A percentile compares a stretch with the other conserved stretches of the same genome.
Evolutionary conservation across 2,797 vertebrate species (phyloP).

Genomic region (Threskiornis aethiopicus): DNA sequence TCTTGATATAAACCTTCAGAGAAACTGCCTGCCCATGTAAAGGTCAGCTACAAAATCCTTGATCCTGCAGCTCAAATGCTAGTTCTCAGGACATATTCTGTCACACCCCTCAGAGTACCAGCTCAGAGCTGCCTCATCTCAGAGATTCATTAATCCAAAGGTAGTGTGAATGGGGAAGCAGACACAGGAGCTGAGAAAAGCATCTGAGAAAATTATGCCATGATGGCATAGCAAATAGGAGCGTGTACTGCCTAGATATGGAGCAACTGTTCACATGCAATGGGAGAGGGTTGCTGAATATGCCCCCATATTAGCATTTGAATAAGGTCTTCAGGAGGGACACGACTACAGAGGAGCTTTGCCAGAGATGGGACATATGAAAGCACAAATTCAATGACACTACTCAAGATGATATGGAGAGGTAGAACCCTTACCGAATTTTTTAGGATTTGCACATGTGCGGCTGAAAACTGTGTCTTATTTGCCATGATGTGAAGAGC

Average conservation of each 20-base stretch:
- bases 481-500: neutral
- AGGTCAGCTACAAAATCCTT: neutral
- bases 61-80: neutral
- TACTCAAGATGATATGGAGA: neutral
- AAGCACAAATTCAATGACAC: accelerated
- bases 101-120: neutral
- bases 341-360: neutral
- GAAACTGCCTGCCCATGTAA: neutral
- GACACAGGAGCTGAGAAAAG: neutral
- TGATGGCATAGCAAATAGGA: neutral
- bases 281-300: neutral
- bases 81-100: neutral
- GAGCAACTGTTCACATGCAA: neutral
- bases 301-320: neutral
- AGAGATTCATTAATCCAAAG: neutral
- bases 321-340: neutral
- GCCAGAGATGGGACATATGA: neutral
- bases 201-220: neutral
- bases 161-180: neutral
- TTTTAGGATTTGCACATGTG: neutral
- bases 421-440: neutral
- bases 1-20: neutral
- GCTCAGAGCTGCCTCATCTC: neutral
- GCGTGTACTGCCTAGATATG: neutral
- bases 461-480: neutral